Percentiles rank a stretch among this genome's conserved stretches.
Conservation (phyloP, 92 coral and sea anemone species). For the Parazoanthus swiftii region DNA sequence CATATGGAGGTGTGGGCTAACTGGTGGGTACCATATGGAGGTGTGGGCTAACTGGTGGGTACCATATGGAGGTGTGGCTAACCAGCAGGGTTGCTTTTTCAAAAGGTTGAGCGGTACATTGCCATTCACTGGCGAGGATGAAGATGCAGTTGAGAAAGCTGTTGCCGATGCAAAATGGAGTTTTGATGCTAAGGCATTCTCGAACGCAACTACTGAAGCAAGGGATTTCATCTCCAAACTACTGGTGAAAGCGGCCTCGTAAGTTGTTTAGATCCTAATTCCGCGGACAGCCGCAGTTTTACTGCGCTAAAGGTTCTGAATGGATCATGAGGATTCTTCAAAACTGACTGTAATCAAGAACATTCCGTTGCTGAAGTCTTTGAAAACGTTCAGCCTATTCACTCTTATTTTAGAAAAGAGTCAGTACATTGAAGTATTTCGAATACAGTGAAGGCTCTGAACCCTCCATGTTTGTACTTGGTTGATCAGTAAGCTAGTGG, state of each 20-base stretch:
- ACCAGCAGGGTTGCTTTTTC: background rate
- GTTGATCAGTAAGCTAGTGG: no score
- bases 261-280: constrained; percentile 20
- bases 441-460: no score
- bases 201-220: constrained; percentile 63
- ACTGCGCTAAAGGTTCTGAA: background rate
- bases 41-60: no score
- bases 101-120: constrained; percentile 66
- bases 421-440: no score
- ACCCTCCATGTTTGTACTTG: no score
- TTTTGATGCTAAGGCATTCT: constrained; percentile 68
- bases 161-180: constrained; percentile 62
- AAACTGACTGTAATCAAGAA: no score
- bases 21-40: no score
- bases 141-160: constrained; percentile 62
- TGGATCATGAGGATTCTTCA: background rate
- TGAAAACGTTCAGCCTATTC: no score
- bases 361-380: no score
- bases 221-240: constrained; percentile 63
- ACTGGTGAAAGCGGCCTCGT: constrained; percentile 63
- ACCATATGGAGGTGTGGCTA: background rate
- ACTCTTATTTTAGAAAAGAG: no score
- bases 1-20: no score
- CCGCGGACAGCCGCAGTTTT: background rate
- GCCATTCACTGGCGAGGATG: constrained; percentile 74